Percentiles rank a stretch among this genome's conserved stretches.
These are phyloP conservation scores for Centropristis striata DNA, from an alignment of 2,113 vertebrate species.

Conservation along the genomic window DNA sequence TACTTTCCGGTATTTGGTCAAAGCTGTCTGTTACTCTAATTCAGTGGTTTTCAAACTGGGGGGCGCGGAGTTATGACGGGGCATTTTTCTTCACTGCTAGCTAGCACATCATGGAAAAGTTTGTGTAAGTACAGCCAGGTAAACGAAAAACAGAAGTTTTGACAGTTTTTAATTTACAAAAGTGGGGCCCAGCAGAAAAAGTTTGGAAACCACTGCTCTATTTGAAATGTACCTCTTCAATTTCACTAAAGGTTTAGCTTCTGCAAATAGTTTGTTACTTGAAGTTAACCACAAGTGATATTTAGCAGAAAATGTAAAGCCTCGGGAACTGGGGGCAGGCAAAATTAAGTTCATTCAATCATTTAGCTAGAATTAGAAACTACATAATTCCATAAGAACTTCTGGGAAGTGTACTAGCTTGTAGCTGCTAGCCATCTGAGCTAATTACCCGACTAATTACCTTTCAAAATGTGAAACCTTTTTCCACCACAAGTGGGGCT, in stretches of 20 bases:
- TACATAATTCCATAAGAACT: neutral
- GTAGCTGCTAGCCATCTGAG: neutral
- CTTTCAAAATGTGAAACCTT: neutral
- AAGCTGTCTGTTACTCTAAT: neutral
- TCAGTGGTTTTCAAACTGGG: no score
- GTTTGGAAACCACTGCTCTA: no score
- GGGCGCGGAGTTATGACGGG: no score
- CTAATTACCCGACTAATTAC: neutral
- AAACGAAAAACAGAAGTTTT: no score
- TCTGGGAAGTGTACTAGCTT: neutral
- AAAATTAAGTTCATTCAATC: neutral
- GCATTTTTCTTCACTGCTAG: no score
- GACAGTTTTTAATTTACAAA: no score
- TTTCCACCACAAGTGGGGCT: no score
- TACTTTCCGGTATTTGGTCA: neutral
- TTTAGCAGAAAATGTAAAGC: no score
- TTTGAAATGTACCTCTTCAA: neutral
- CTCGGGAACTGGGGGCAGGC: neutral
- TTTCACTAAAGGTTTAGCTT: neutral
- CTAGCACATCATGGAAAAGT: no score
- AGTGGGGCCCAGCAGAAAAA: no score
- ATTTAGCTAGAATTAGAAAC: neutral
- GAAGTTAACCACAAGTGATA: neutral
- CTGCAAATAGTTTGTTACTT: neutral
- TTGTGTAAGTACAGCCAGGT: no score